A percentile compares a stretch with the other conserved stretches of the same genome.
Evolutionary conservation across 23 tunicate species (phyloP).

Genomic region (Halocynthia aurantium): DNA sequence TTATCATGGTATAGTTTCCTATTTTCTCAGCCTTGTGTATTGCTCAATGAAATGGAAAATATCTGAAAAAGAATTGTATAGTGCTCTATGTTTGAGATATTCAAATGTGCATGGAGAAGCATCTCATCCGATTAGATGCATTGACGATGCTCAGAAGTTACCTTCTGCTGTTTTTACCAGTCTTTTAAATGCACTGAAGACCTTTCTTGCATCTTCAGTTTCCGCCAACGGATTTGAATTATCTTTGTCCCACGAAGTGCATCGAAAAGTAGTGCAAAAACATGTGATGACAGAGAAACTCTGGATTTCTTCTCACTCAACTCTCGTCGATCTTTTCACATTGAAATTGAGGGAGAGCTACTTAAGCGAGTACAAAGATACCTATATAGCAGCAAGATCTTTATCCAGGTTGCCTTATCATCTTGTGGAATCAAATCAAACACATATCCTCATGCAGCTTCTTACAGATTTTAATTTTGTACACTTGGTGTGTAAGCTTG

Average conservation of each 20-base stretch:
- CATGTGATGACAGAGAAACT: neutral
- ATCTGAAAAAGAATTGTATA: slow-evolving; percentile 6
- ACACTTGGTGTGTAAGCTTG: slow-evolving; percentile 7
- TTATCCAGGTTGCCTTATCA: slow-evolving; percentile 16
- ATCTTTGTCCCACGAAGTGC: neutral
- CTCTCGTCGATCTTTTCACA: neutral
- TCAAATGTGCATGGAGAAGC: too few relatives aligned
- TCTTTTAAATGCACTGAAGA: slow-evolving; percentile 4
- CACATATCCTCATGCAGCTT: neutral
- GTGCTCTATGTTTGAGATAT: neutral
- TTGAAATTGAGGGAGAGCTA: neutral
- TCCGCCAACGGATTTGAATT: neutral
- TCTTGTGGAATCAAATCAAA: slow-evolving; percentile 3
- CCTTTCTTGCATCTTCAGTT: neutral
- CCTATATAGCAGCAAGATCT: neutral
- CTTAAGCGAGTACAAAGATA: neutral
- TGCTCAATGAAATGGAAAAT: slow-evolving; percentile 6
- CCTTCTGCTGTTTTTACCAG: neutral
- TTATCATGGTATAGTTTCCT: neutral
- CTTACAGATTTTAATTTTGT: neutral
- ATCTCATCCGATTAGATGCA: neutral
- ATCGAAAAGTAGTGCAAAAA: slow-evolving; percentile 4
- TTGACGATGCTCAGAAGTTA: neutral
- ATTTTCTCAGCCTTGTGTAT: neutral
- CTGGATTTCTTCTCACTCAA: neutral